A percentile compares a stretch with the other conserved stretches of the same genome.
Conservation (phyloP, 2,888 invertebrate genomes). For the Druceiella hillmani region DNA sequence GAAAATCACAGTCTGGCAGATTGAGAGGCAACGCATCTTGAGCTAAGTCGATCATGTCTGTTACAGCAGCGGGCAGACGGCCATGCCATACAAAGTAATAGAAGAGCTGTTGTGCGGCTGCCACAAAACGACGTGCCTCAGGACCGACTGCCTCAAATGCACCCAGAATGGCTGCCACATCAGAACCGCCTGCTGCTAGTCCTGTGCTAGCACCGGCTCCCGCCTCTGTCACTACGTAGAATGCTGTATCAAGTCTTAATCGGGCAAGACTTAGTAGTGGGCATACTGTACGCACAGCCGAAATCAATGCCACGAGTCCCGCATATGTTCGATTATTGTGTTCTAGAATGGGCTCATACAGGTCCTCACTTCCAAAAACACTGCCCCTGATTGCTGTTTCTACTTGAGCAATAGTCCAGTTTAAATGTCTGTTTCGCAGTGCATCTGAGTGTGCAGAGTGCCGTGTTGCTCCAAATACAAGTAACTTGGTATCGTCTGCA, state of each 20-base stretch:
- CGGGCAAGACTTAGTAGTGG: slow-evolving; percentile 66
- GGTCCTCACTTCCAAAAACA: slow-evolving; percentile 55
- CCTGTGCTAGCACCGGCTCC: slow-evolving; percentile 48
- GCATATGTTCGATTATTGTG: slow-evolving; percentile 65
- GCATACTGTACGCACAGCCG: slow-evolving; percentile 74
- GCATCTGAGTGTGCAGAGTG: slow-evolving; percentile 65
- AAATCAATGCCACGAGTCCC: slow-evolving; percentile 67
- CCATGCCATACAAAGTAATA: slow-evolving; percentile 78
- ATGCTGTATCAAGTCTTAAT: slow-evolving; percentile 57
- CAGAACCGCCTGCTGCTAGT: slow-evolving; percentile 51
- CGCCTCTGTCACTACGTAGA: slow-evolving; percentile 69
- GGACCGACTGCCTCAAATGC: slow-evolving; percentile 66
- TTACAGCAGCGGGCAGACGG: slow-evolving; percentile 57
- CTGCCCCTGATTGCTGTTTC: slow-evolving; percentile 59
- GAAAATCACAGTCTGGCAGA: slow-evolving; percentile 71
- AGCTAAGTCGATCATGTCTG: slow-evolving; percentile 59
- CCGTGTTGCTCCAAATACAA: slow-evolving; percentile 69
- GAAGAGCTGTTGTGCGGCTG: slow-evolving; percentile 77
- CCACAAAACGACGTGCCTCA: slow-evolving; percentile 68
- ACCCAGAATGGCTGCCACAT: slow-evolving; percentile 74
- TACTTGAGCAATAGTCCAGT: slow-evolving; percentile 63
- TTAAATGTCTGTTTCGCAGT: slow-evolving; percentile 53
- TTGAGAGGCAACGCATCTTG: slow-evolving; percentile 65
- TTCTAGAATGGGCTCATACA: slow-evolving; percentile 57
- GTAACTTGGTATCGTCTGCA: slow-evolving; percentile 41